Percentiles rank a stretch among this genome's conserved stretches.
Conservation (phyloP, 1,140 invertebrate species). For the Aethina tumida region DNA sequence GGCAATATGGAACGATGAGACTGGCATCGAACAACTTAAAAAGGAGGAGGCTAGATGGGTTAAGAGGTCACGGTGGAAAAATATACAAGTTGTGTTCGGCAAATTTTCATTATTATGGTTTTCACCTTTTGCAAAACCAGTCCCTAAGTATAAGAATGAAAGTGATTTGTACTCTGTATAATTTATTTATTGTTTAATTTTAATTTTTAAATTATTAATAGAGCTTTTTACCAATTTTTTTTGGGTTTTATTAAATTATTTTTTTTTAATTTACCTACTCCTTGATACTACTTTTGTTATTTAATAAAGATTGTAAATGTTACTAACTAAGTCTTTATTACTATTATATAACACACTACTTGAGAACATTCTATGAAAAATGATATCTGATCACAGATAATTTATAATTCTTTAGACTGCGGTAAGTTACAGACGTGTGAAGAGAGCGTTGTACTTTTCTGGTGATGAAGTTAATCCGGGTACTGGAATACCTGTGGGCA, state of each 20-base stretch:
- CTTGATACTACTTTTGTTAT: too few species aligned
- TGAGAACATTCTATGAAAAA: too few species aligned
- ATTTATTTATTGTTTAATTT: slow-evolving; percentile 18
- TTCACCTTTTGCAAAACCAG: slow-evolving; percentile 82
- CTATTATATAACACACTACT: too few species aligned
- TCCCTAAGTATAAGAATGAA: slow-evolving; percentile 62
- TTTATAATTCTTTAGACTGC: too few species aligned
- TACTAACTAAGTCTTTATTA: too few species aligned
- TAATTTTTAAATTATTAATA: too few species aligned
- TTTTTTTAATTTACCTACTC: too few species aligned
- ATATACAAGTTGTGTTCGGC: slow-evolving; percentile 90
- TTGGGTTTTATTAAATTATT: too few species aligned
- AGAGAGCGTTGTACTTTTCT: slow-evolving; percentile 36
- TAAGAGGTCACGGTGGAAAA: slow-evolving; percentile 85
- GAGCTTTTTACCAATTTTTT: too few species aligned
- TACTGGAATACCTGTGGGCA: slow-evolving; percentile 33
- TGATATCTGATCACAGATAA: too few species aligned
- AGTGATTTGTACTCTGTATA: slow-evolving; percentile 68
- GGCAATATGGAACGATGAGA: slow-evolving; percentile 98
- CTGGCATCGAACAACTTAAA: slow-evolving; percentile 91
- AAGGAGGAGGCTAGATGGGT: slow-evolving; percentile 88
- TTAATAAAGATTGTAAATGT: too few species aligned
- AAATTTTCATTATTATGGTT: slow-evolving; percentile 89
- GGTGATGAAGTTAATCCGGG: slow-evolving; percentile 45
- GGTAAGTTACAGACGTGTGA: too few species aligned